Percentiles rank a stretch among this genome's conserved stretches.
These are phyloP conservation scores for Zele albiditarsus DNA, from an alignment of 2,888 invertebrate genomes.

Conservation along the genomic window DNA sequence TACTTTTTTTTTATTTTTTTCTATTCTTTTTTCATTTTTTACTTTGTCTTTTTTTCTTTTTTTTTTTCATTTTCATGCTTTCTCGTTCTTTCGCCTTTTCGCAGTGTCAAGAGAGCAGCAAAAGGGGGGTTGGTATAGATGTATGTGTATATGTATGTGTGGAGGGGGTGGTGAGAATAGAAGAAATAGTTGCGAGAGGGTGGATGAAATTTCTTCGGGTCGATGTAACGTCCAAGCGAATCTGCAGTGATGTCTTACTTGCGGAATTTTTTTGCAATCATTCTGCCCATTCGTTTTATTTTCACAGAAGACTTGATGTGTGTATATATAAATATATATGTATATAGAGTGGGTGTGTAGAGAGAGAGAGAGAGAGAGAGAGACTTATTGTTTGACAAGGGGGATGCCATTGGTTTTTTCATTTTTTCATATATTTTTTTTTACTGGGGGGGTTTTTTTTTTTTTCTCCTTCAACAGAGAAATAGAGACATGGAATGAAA, in stretches of 20 bases:
- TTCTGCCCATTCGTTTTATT: slow-evolving; percentile 13
- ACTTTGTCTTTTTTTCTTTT: neutral
- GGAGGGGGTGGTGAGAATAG: neutral
- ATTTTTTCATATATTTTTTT: neutral
- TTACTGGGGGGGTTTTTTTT: neutral
- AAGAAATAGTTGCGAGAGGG: neutral
- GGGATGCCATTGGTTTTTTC: neutral
- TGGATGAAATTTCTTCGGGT: slow-evolving; percentile 25
- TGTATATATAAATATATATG: neutral
- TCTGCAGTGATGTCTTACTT: slow-evolving; percentile 44
- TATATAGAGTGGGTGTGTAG: neutral
- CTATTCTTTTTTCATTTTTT: neutral
- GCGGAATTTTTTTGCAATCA: slow-evolving; percentile 31
- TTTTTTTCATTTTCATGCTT: neutral
- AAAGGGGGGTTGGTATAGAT: neutral
- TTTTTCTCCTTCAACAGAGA: too few species aligned
- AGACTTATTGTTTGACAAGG: slow-evolving; percentile 19
- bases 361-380: slow-evolving; percentile 29
- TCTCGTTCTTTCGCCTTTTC: neutral
- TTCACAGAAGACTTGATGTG: slow-evolving; percentile 31
- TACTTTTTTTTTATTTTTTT: slow-evolving; percentile 15
- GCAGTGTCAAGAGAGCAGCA: slow-evolving; percentile 8
- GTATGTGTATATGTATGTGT: neutral
- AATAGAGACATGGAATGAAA: neutral
- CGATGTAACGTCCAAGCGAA: slow-evolving; percentile 33